Conservation (phyloP, 35 echinoderm and acorn worm species). For the Diadema setosum region DNA sequence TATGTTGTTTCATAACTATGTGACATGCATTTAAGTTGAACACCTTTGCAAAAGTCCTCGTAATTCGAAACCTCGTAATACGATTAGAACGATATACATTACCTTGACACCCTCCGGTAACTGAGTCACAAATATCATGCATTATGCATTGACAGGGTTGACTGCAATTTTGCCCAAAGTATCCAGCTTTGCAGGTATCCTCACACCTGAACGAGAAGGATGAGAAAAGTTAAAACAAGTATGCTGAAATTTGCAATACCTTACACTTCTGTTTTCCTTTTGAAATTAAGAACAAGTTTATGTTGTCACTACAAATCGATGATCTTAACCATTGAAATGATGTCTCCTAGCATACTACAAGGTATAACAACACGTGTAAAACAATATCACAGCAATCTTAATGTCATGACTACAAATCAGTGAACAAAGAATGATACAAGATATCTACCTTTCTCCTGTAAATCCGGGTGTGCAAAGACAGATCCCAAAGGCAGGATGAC, state of each 20-base stretch:
- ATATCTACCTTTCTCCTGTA: constrained; percentile 34
- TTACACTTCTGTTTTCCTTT: neutral
- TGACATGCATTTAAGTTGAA: no score
- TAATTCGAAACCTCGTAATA: no score
- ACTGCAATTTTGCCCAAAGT: constrained; percentile 49
- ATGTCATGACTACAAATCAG: neutral
- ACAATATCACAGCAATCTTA: neutral
- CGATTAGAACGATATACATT: no score
- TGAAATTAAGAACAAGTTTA: neutral
- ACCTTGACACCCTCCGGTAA: constrained; percentile 50
- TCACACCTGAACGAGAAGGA: constrained; percentile 58
- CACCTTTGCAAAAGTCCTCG: no score
- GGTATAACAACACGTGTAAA: neutral
- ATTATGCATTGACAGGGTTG: constrained; percentile 46
- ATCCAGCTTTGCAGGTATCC: constrained; percentile 43
- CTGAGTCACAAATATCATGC: constrained; percentile 35
- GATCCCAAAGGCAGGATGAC: constrained; percentile 27
- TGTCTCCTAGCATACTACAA: neutral
- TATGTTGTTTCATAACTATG: no score
- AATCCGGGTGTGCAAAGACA: constrained; percentile 39
- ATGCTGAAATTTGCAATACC: neutral
- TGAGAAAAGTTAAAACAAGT: constrained; percentile 26
- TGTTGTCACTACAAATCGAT: no score
- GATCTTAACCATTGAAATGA: neutral
- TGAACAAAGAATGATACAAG: neutral